Evolutionary conservation across 2,797 vertebrate species (phyloP), one percentile per base, ranked within the genome.

Genomic region (Atherinosoma microstoma): DNA sequence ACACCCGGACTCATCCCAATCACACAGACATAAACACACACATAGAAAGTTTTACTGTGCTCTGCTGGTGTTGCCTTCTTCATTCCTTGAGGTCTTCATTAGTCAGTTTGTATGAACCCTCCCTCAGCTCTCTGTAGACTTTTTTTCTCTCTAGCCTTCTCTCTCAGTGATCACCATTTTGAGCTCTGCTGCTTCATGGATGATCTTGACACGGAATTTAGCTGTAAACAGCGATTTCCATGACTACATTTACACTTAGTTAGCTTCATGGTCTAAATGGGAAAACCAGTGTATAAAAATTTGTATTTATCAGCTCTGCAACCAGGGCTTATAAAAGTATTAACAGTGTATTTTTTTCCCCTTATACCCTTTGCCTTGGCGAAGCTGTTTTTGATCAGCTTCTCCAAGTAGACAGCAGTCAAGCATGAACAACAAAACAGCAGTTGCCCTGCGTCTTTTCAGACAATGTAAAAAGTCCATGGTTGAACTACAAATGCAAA

Each of bases 1-100:
- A 58, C 63, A 22, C 7, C 16, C 67, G 59, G 59, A 53, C 42
- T 30, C 45, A 63, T 68, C 40, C 63, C 62, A 76, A 24, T 76
- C 81, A 68, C 42, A 56, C 70, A 24, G 58, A 78, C 60, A 69
- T 8, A 76, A 70, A 66, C 56, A 42, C 38, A 75, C 69, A 70
- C 32, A 79, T 59, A 64, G 27, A 74, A 64, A 66, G 67, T 78
- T 75, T 74, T 24, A 42, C 80, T 87, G 83, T 82, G 86, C 78
- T 87, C 82, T 79, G 87, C 82, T 90, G 84, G 76, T 84, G 83
- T 84, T 79, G 79, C 80, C 85, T 85, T 47, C 35, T 73, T 87
- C 82, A 60, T 81, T 90, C 75, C 70, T 91, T 70, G 77, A 84
- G 86, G 82, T 90, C 87, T 88, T 90, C 86, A 84, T 87, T 91